Evolutionary conservation across 2,113 vertebrate genomes (phyloP).

Genomic region (Microtus pennsylvanicus): DNA sequence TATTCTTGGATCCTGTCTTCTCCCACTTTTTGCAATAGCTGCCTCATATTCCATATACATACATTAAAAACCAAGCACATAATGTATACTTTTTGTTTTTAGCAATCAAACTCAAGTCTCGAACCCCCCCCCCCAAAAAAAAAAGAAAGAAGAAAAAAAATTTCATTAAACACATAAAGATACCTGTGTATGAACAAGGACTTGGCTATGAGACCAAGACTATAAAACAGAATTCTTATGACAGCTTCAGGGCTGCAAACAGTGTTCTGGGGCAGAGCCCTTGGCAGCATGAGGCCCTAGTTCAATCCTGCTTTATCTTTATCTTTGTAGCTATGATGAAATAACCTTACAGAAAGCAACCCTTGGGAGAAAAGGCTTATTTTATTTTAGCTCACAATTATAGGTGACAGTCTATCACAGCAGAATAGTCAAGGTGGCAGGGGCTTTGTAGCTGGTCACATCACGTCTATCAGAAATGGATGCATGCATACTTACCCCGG

Average conservation of each 20-base stretch:
- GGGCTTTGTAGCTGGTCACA: background rate
- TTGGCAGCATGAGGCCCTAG: background rate
- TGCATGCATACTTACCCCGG: background rate
- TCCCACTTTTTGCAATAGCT: background rate
- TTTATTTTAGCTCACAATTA: background rate
- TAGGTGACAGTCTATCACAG: background rate
- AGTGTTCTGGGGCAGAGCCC: background rate
- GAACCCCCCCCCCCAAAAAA: background rate
- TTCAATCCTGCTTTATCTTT: background rate
- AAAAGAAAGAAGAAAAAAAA: no score
- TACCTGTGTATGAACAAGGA: background rate
- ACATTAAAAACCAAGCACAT: background rate
- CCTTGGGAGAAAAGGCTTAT: background rate
- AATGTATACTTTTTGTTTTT: background rate
- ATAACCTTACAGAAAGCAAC: background rate
- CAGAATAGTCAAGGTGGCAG: background rate
- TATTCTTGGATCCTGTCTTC: background rate
- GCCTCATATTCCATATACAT: background rate
- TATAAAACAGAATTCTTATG: background rate
- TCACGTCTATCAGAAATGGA: background rate
- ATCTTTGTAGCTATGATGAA: background rate
- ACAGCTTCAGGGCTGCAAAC: background rate
- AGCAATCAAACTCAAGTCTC: background rate
- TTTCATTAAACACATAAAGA: slow-evolving; percentile 1
- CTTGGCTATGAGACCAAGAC: background rate